Evolutionary conservation across 2,888 invertebrate species (phyloP).

Genomic region (Sclerodermus sp.): DNA sequence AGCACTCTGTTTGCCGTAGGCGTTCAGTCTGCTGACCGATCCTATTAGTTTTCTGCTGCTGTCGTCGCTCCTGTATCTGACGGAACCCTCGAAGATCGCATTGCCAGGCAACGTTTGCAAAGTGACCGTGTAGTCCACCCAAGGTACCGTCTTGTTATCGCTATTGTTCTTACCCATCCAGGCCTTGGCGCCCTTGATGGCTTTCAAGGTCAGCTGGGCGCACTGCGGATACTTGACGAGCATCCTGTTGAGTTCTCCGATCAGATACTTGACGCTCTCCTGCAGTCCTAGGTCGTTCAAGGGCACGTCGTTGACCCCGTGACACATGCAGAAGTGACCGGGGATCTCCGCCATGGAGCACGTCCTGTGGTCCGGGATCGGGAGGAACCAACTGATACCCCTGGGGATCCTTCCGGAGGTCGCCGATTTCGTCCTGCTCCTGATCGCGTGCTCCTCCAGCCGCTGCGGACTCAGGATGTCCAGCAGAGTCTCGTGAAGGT

Average conservation of each 20-base stretch:
- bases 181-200: constrained; percentile 70
- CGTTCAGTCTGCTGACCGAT: constrained; percentile 75
- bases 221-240: constrained; percentile 68
- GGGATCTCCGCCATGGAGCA: constrained; percentile 78
- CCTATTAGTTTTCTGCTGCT: constrained; percentile 64
- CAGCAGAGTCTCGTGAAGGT: constrained; percentile 76
- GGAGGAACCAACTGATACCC: constrained; percentile 77
- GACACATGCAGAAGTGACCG: constrained; percentile 88
- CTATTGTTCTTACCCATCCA: constrained; percentile 44
- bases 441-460: constrained; percentile 55
- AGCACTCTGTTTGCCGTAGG: constrained; percentile 78
- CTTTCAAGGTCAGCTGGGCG: constrained; percentile 64
- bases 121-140: constrained; percentile 68
- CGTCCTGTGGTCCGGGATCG: constrained; percentile 71
- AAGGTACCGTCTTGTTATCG: constrained; percentile 53
- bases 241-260: constrained; percentile 68
- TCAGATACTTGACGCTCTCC: constrained; percentile 65
- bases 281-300: constrained; percentile 61
- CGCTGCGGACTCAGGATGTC: constrained; percentile 66
- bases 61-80: constrained; percentile 59
- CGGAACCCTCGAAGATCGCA: constrained; percentile 79
- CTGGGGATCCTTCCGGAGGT: constrained; percentile 51
- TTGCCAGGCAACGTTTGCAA: constrained; percentile 68
- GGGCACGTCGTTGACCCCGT: constrained; percentile 65
- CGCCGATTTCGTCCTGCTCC: constrained; percentile 47